phyloP scores from a whole-genome alignment of 2,797 vertebrate species.

The Pseudomugil tenellus region DNA sequence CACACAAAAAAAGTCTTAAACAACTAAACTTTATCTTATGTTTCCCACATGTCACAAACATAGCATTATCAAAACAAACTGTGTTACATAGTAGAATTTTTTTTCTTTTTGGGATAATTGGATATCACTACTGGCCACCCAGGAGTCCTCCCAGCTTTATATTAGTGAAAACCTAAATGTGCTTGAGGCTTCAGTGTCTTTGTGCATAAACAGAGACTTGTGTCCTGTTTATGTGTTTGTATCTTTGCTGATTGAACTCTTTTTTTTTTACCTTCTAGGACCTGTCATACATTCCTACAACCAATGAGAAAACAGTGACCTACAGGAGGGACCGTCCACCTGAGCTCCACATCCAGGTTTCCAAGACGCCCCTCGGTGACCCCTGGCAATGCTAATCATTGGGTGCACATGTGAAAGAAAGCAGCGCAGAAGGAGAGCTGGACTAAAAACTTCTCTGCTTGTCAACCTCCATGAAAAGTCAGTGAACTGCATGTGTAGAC shows the following conservation, averaged over 20 bases:
- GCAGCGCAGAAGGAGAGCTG: constrained; percentile 39
- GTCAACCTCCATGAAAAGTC: constrained; percentile 12
- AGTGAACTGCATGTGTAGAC: constrained; percentile 13
- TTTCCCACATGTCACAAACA: background rate
- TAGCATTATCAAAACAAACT: background rate
- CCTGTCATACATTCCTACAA: constrained; percentile 87
- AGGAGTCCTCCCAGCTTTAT: background rate
- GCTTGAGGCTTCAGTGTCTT: constrained; percentile 2
- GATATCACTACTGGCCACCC: background rate
- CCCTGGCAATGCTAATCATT: constrained; percentile 73
- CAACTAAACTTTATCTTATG: background rate
- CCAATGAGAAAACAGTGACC: constrained; percentile 92
- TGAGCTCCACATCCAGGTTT: constrained; percentile 83
- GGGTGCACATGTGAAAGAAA: constrained; percentile 31
- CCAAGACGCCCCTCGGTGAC: constrained; percentile 88
- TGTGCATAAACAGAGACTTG: background rate
- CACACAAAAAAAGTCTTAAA: constrained; percentile 8
- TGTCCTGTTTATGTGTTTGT: background rate
- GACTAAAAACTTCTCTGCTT: constrained; percentile 32
- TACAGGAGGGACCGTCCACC: constrained; percentile 90
- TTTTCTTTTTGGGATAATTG: background rate
- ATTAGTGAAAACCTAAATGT: background rate
- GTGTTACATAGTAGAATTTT: background rate
- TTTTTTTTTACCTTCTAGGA: constrained; percentile 80
- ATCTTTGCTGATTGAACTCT: background rate